These are phyloP conservation scores for Limnephilus auricula DNA, from an alignment of 2,888 invertebrate species.

Conservation along the genomic window DNA sequence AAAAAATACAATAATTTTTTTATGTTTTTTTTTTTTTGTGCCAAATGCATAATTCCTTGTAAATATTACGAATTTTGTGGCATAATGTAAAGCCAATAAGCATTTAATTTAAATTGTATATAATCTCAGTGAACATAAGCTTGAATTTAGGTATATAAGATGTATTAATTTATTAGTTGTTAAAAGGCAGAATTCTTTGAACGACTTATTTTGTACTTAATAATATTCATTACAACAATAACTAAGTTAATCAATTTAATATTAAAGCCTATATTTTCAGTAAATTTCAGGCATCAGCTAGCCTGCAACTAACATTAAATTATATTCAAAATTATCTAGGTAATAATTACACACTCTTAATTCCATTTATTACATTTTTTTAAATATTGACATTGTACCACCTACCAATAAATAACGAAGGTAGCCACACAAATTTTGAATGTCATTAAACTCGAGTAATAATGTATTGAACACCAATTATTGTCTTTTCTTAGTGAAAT, in stretches of 20 bases:
- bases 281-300: background rate
- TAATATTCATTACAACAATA: background rate
- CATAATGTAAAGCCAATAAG: background rate
- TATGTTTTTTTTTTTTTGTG: conserved; percentile 9
- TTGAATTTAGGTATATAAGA: background rate
- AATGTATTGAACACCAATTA: background rate
- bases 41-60: conserved; percentile 38
- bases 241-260: background rate
- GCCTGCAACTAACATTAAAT: background rate
- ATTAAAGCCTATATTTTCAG: background rate
- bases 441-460: background rate
- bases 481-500: conserved; percentile 1
- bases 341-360: background rate
- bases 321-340: conserved; percentile 2
- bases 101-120: background rate
- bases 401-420: background rate
- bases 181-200: background rate
- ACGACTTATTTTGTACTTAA: background rate
- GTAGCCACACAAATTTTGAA: background rate
- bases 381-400: background rate
- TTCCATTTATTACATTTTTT: background rate
- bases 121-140: background rate
- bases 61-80: conserved; percentile 29
- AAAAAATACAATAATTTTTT: background rate
- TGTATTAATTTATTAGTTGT: background rate